phyloP scores from a whole-genome alignment of 2,113 vertebrate genomes.

The Campylomormyrus numenius region DNA sequence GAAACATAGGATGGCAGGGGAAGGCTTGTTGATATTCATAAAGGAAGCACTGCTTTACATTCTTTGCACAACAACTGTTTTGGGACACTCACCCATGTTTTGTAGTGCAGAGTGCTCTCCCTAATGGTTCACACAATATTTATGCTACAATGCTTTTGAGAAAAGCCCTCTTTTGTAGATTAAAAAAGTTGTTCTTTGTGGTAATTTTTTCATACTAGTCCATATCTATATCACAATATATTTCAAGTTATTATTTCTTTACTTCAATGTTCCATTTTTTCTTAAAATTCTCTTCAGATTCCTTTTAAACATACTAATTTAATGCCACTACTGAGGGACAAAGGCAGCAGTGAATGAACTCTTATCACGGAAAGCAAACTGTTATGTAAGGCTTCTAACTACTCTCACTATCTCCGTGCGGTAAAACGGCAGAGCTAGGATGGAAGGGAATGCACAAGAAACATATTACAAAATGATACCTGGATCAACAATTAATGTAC shows the following conservation, averaged over 20 bases:
- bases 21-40: too few relatives aligned
- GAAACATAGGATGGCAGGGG: too few relatives aligned
- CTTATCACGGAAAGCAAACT: conserved; percentile 18
- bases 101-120: too few relatives aligned
- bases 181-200: too few relatives aligned
- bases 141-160: too few relatives aligned
- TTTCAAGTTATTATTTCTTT: neutral
- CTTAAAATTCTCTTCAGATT: neutral
- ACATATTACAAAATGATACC: conserved; percentile 41
- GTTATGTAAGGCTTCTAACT: conserved; percentile 1
- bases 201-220: neutral
- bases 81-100: too few relatives aligned
- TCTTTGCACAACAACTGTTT: too few relatives aligned
- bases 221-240: neutral
- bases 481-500: conserved; percentile 48
- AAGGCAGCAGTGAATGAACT: conserved; percentile 25
- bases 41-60: too few relatives aligned
- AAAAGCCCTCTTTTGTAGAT: too few relatives aligned
- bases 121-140: too few relatives aligned
- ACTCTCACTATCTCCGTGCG: neutral
- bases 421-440: neutral
- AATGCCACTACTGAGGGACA: neutral
- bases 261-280: neutral
- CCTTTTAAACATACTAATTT: neutral
- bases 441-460: neutral